Evolutionary conservation across 2,888 invertebrate genomes (phyloP), one percentile per base, ranked within the genome.

Genomic region (Ennomos fuscantarius): DNA sequence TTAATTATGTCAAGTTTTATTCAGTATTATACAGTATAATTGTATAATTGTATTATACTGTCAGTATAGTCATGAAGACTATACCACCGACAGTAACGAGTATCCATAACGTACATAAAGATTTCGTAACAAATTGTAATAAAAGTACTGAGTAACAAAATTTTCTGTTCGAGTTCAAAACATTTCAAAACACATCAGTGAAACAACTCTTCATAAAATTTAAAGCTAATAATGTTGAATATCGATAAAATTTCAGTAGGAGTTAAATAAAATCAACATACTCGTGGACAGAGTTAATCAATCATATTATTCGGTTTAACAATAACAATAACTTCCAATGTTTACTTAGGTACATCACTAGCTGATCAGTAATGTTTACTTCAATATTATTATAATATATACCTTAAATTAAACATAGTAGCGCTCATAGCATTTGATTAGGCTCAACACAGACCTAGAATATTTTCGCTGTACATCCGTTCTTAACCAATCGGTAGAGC

Each of bases 161-260:
- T 41, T 42, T 56, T 32, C 13, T 10, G 33, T 15, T 34, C 24
- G 35, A 35, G 31, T 45, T 9, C 33, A 40, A 36, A 56, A 56
- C 46, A 49, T 50, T 55, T 49, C 31, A 40, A 49, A 24, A 55
- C 48, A 50, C 50, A 42, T 51, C 46, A 15, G 47, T 51, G 11
- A 39, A 56, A 51, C 46, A 46, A 55, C 45, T 34, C 39, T 54
- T 41, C 24, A 24, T 60, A 55, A 47, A 71, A 78, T 63, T 74
- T 72, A 66, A 70, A 68, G 65, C 73, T 74, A 79, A 77, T 71
- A 79, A 72, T 55, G 45, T 59, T 74, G 68, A 65, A 59, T 65
- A 65, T 68, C 64, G 58, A 59, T 46, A 40, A 62, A 60, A 55
- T 60, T 45, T 50, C 46, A 45, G 45, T 41, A 0, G 45, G 31